phyloP scores from a whole-genome alignment of 2,888 invertebrate species.

The Volucella bombylans region DNA sequence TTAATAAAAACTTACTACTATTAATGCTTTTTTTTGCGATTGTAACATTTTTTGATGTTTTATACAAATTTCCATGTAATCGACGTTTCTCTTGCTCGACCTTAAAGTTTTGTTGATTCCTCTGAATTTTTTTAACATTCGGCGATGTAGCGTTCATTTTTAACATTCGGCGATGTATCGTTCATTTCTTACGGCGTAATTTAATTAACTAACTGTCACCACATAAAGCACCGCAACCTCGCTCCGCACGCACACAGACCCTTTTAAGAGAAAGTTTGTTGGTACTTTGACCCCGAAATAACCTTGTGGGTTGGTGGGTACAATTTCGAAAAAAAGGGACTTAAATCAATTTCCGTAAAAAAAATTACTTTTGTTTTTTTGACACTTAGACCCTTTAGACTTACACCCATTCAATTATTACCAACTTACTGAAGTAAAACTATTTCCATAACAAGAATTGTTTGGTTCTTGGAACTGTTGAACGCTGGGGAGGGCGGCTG shows the following conservation, averaged over 20 bases:
- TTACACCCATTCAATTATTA: conserved; percentile 22
- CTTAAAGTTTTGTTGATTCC: conserved; percentile 32
- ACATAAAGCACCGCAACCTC: rapidly evolving
- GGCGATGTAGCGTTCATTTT: too few species aligned
- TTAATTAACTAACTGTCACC: not conserved
- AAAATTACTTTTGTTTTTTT: conserved; percentile 22
- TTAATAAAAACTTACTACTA: too few species aligned
- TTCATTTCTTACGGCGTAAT: conserved; percentile 2
- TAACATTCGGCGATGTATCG: too few species aligned
- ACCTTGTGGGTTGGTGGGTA: too few species aligned
- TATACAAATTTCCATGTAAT: conserved; percentile 44
- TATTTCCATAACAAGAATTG: too few species aligned
- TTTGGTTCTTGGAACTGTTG: too few species aligned
- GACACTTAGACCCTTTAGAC: conserved; percentile 35
- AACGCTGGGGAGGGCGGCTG: too few species aligned
- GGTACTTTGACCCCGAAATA: too few species aligned
- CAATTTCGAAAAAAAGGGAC: not conserved
- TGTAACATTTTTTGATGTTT: conserved; percentile 29
- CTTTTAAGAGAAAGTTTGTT: too few species aligned
- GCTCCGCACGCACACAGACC: too few species aligned
- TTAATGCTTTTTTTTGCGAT: conserved; percentile 46
- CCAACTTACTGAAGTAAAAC: too few species aligned
- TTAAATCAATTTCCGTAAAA: conserved; percentile 17
- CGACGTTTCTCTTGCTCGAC: conserved; percentile 41
- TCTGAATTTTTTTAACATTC: conserved; percentile 32